These are phyloP conservation scores for Anarrhichthys ocellatus DNA, from an alignment of 2,113 vertebrate species.

Conservation along the genomic window DNA sequence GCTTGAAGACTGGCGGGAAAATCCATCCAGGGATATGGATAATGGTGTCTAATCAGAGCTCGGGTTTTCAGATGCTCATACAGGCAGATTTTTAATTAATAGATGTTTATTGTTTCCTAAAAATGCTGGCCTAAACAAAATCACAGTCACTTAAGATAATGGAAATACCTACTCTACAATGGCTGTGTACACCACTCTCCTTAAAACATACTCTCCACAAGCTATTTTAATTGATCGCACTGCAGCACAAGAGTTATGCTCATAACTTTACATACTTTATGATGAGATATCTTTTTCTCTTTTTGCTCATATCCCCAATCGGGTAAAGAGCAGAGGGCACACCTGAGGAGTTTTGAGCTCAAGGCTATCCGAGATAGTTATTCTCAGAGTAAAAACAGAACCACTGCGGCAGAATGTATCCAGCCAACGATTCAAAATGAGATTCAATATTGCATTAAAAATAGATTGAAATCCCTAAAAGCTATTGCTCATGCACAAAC, in stretches of 20 bases:
- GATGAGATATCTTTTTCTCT: slow-evolving; percentile 55
- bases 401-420: background rate
- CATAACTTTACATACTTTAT: slow-evolving; percentile 62
- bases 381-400: slow-evolving; percentile 26
- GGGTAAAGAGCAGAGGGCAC: slow-evolving; percentile 38
- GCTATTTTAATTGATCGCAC: slow-evolving; percentile 59
- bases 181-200: slow-evolving; percentile 43
- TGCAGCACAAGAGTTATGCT: slow-evolving; percentile 39
- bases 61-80: slow-evolving; percentile 29
- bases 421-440: slow-evolving; percentile 10
- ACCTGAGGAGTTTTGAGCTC: slow-evolving; percentile 51
- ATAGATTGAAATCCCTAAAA: slow-evolving; percentile 15
- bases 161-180: slow-evolving; percentile 48
- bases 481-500: slow-evolving; percentile 2
- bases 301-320: slow-evolving; percentile 30
- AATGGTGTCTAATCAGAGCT: slow-evolving; percentile 18
- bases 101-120: slow-evolving; percentile 43
- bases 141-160: slow-evolving; percentile 70
- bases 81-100: slow-evolving; percentile 21
- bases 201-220: slow-evolving; percentile 35
- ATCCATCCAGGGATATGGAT: too few relatives aligned
- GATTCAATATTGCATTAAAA: slow-evolving; percentile 42
- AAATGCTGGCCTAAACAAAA: slow-evolving; percentile 63
- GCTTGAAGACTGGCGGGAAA: too few relatives aligned
- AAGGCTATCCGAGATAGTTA: slow-evolving; percentile 41